Evolutionary conservation across 2,888 invertebrate species (phyloP).

Genomic region (Aromia moschata): DNA sequence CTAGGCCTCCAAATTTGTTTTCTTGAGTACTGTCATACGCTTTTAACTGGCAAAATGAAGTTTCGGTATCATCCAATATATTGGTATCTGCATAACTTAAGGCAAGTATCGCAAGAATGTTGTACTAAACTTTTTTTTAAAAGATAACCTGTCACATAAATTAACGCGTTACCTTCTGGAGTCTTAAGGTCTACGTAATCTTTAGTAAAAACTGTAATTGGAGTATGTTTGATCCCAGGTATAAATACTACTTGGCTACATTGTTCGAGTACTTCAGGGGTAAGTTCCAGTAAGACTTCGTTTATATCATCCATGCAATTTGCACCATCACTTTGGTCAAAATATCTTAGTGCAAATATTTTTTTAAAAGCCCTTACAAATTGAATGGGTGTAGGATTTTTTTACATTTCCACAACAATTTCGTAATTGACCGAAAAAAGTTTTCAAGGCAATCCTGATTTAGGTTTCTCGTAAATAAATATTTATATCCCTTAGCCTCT

Average conservation of each 20-base stretch:
- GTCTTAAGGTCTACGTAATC: conserved; percentile 27
- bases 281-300: conserved; percentile 30
- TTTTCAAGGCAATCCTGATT: not conserved
- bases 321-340: conserved; percentile 29
- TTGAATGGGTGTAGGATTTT: conserved; percentile 37
- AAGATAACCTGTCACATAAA: conserved; percentile 32
- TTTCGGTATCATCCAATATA: conserved; percentile 16
- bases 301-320: conserved; percentile 36
- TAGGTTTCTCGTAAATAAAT: conserved; percentile 13
- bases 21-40: conserved; percentile 27
- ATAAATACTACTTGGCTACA: conserved; percentile 1
- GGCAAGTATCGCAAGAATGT: conserved; percentile 25
- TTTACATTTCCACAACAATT: conserved; percentile 32
- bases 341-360: conserved; percentile 32
- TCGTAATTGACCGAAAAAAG: conserved; percentile 40
- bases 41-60: conserved; percentile 20
- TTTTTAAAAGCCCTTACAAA: conserved; percentile 39
- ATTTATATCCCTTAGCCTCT: conserved; percentile 7
- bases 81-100: conserved; percentile 19
- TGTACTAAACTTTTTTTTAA: conserved; percentile 22
- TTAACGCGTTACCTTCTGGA: conserved; percentile 30
- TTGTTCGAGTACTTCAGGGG: conserved; percentile 19
- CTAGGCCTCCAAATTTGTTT: conserved; percentile 22
- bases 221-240: not conserved
- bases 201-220: conserved; percentile 6